phyloP scores from a whole-genome alignment of 2,113 vertebrate genomes.

The Pimephales promelas region DNA sequence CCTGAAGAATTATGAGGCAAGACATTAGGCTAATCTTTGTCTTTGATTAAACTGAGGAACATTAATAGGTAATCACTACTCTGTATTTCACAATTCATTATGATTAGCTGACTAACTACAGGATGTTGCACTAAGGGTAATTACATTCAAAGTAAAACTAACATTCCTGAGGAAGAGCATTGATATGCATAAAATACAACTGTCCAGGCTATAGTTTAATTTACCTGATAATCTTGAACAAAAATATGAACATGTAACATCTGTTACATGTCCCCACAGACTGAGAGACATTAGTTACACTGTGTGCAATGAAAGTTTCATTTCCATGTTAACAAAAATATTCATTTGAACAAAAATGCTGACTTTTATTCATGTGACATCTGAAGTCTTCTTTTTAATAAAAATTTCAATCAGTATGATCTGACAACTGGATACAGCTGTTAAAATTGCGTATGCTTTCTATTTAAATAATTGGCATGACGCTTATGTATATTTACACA shows the following conservation, averaged over 20 bases:
- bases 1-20: background rate
- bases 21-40: constrained; percentile 16
- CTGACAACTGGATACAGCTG: constrained; percentile 45
- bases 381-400: constrained; percentile 49
- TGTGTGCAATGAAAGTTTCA: constrained; percentile 2
- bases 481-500: constrained; percentile 44
- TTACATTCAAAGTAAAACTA: background rate
- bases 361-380: constrained; percentile 39
- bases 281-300: background rate
- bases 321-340: constrained; percentile 8
- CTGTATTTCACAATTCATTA: background rate
- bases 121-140: background rate
- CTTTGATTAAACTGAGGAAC: constrained; percentile 18
- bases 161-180: background rate
- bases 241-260: background rate
- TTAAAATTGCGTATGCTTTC: constrained; percentile 22
- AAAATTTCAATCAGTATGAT: constrained; percentile 37
- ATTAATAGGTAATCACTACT: background rate
- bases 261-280: background rate
- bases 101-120: background rate
- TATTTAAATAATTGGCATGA: constrained; percentile 26
- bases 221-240: background rate
- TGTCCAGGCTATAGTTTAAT: background rate
- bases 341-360: constrained; percentile 39
- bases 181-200: background rate